Percentiles rank a stretch among this genome's conserved stretches.
These are phyloP conservation scores for Bruchidius siliquastri DNA, from an alignment of 2,888 invertebrate species.

Conservation along the genomic window DNA sequence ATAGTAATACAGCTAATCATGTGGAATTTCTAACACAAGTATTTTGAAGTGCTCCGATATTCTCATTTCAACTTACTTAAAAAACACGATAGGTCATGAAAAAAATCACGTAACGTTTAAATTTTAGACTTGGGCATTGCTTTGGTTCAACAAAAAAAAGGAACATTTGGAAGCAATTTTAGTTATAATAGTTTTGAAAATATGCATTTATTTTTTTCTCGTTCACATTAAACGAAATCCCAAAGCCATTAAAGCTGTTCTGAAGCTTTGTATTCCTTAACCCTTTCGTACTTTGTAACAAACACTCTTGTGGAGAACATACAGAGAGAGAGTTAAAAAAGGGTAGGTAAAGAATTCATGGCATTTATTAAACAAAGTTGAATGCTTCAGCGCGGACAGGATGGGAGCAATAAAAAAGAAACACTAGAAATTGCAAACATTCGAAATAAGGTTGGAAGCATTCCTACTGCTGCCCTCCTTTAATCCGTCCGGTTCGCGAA, in stretches of 20 bases:
- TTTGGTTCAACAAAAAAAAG: too few relatives aligned
- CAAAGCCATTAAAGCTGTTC: not conserved
- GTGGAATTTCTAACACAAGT: too few relatives aligned
- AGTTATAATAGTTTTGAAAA: too few relatives aligned
- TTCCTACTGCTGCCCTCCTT: not conserved
- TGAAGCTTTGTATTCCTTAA: not conserved
- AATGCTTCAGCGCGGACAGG: not conserved
- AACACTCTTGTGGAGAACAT: not conserved
- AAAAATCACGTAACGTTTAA: too few relatives aligned
- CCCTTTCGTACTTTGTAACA: not conserved
- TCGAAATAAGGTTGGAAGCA: not conserved
- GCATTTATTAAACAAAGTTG: not conserved
- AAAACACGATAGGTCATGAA: too few relatives aligned
- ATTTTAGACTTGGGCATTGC: too few relatives aligned
- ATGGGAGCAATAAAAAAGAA: not conserved
- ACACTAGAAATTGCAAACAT: not conserved
- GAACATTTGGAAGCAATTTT: too few relatives aligned
- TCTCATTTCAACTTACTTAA: too few relatives aligned
- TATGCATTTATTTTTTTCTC: not conserved
- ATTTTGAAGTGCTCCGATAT: too few relatives aligned
- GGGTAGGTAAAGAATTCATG: not conserved
- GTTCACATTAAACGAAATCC: not conserved
- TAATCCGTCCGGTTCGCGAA: constrained; percentile 2
- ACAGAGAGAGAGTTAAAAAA: not conserved
- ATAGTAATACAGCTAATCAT: not conserved